Conservation (phyloP, 2,888 invertebrate species). For the Clistopyga incitator region DNA sequence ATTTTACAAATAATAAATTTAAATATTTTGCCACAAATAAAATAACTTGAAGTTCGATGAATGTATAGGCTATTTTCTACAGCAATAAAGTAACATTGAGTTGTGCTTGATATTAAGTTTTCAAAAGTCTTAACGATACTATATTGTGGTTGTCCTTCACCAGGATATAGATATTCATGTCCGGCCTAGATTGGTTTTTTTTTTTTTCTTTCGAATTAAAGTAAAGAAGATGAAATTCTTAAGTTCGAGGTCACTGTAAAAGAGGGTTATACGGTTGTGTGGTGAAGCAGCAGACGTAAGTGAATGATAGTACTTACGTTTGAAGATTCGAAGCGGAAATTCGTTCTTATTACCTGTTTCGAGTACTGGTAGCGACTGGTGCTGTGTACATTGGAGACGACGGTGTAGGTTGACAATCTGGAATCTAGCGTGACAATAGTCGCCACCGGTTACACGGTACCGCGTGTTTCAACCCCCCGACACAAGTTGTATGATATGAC, state of each 20-base stretch:
- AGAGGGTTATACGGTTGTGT: neutral
- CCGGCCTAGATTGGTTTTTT: neutral
- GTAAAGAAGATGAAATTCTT: neutral
- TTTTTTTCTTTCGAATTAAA: neutral
- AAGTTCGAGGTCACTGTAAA: neutral
- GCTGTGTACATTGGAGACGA: slow-evolving; percentile 16
- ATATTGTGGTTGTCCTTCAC: too few species aligned
- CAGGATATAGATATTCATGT: neutral
- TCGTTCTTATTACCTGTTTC: slow-evolving; percentile 7
- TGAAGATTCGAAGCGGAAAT: neutral
- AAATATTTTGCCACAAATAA: too few species aligned
- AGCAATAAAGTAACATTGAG: too few species aligned
- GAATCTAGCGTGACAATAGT: slow-evolving; percentile 59
- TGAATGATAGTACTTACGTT: slow-evolving; percentile 7
- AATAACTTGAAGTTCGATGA: too few species aligned
- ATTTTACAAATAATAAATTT: too few species aligned
- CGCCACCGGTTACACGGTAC: slow-evolving; percentile 7
- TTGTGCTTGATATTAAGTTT: too few species aligned
- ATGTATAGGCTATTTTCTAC: too few species aligned
- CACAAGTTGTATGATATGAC: neutral
- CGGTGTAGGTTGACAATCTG: slow-evolving; percentile 54
- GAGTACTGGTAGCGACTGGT: slow-evolving; percentile 7
- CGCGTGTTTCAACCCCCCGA: neutral
- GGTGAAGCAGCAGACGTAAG: neutral
- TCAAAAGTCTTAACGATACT: too few species aligned